Base-by-base conservation (phyloP, 2,113 vertebrate species). In the Microcebus lehilahytsara region DNA sequence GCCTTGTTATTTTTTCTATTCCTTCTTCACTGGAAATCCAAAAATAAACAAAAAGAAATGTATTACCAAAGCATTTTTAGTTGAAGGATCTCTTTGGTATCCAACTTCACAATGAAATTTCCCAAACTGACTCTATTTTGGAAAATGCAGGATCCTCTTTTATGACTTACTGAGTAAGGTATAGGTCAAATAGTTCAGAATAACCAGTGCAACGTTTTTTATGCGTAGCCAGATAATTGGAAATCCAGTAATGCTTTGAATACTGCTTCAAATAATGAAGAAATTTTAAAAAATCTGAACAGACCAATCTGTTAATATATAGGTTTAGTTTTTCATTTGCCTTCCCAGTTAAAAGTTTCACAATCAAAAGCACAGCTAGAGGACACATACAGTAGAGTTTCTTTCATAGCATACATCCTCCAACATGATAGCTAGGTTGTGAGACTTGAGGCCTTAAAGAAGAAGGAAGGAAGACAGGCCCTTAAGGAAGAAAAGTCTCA, bases 1-100 rank as follows among this genome's bases (percentile, higher is more conserved):
- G 20, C 71, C 86, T 51, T 96, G 56, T 53, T 95, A 12, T 86
- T 97, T 97, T 78, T 74, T 71, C 62, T 97, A 96, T 96, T 97
- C 92, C n/a, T 51, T 74, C 32, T 80, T 80, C 78, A 78, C 66
- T 89, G 91, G 74, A 81, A 74, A 88, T 53, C 37, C 10, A 75
- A 93, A 58, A 46, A 71, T 81, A 90, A 37, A 80, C 71, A 49
- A 93, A 79, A 96, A 12, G 30, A 72, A 96, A 93, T 56, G 7
- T 89, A 56, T 86, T 96, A 66, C 2, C 30, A 93, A 66, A 90
- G 16, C 23, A 58, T 2, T 86, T 86, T 90, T 86, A 91, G 20
- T 94, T 83, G 58, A 34, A 78, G 14, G 30, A 64, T n/a, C 14
- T 27, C 62, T 72, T 69, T 78, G 67, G 6, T 58, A 89, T 66